Base-by-base conservation (phyloP, 2,888 invertebrate genomes). In the Philereme vetulata region DNA sequence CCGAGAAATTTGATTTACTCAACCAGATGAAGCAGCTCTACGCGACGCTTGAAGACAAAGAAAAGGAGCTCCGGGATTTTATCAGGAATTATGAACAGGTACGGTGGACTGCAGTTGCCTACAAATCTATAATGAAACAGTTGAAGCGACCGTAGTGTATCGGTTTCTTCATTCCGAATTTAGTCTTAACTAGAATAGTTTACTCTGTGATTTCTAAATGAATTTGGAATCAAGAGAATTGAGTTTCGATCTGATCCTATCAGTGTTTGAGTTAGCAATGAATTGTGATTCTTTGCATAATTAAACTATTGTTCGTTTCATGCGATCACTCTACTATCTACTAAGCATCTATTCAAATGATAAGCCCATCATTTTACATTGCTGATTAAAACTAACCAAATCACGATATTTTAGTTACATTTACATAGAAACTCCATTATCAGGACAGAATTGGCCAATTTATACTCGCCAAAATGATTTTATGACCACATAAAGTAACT, bases 1-100 rank as follows among this genome's bases (percentile, higher is more conserved):
- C 97, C 9, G 98, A 98, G 90, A 98, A 98, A 90, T 96, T 96
- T 80, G 98, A 98, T 88, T 93, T 98, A 67, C 93, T 98, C 72
- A 96, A 96, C 81, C 98, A 98, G 92, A 98, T 98, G 95, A 98
- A 98, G 85, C 98, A 98, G 80, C 94, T 98, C 62, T 98, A 98
- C 85, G 95, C 96, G 57, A 98, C 98, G 6, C 93, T 98, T 64
- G 98, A 98, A 87, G 98, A 98, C 84, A 98, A 98, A 89, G 98
- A 98, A 83, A 96, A 96, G 76, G 98, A 98, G 85, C 92, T 98
- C 61, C 93, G 98, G 61, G 98, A 98, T 88, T 98, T 98, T 82
- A 98, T 98, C 79, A 94, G 98, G 72, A 98, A 97, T 90, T 98
- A 97, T 87, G 98, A 98, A 88, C 97, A 96, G 94, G 96, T 96